These are phyloP conservation scores for Ormia ochracea DNA, from an alignment of 2,888 invertebrate genomes.

Conservation along the genomic window DNA sequence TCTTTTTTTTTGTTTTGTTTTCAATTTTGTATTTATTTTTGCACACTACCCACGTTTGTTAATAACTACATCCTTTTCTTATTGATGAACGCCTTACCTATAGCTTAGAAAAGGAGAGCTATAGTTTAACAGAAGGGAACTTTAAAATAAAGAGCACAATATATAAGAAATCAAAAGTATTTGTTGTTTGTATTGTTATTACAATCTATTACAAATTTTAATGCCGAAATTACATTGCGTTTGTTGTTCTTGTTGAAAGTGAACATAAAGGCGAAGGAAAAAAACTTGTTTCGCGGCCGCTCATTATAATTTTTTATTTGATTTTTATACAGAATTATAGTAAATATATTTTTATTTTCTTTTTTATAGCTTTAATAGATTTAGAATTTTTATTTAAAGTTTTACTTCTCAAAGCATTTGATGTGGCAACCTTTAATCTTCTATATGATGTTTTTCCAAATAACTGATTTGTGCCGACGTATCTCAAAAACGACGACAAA, in stretches of 20 bases:
- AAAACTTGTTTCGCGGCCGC: slow-evolving; percentile 64
- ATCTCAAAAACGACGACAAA: slow-evolving; percentile 50
- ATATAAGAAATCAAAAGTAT: slow-evolving; percentile 28
- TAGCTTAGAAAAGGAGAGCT: slow-evolving; percentile 64
- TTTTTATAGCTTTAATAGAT: neutral
- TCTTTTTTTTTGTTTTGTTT: slow-evolving; percentile 57
- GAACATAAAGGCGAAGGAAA: slow-evolving; percentile 58
- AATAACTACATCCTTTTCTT: slow-evolving; percentile 50
- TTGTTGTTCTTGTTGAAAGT: slow-evolving; percentile 54
- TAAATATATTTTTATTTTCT: neutral
- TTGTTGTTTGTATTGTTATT: slow-evolving; percentile 49
- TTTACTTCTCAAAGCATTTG: neutral
- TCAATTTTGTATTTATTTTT: slow-evolving; percentile 48
- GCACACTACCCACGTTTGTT: slow-evolving; percentile 60
- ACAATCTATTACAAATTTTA: slow-evolving; percentile 67
- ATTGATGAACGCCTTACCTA: slow-evolving; percentile 12
- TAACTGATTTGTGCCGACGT: slow-evolving; percentile 47
- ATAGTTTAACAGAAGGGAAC: slow-evolving; percentile 30
- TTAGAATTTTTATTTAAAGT: neutral
- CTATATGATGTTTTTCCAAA: slow-evolving; percentile 30
- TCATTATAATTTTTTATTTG: slow-evolving; percentile 26
- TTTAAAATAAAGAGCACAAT: slow-evolving; percentile 43
- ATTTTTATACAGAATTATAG: slow-evolving; percentile 42
- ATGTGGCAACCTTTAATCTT: slow-evolving; percentile 22
- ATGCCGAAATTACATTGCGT: slow-evolving; percentile 61